Conservation (phyloP, 2,797 vertebrate genomes). For the Danio albolineatus region DNA sequence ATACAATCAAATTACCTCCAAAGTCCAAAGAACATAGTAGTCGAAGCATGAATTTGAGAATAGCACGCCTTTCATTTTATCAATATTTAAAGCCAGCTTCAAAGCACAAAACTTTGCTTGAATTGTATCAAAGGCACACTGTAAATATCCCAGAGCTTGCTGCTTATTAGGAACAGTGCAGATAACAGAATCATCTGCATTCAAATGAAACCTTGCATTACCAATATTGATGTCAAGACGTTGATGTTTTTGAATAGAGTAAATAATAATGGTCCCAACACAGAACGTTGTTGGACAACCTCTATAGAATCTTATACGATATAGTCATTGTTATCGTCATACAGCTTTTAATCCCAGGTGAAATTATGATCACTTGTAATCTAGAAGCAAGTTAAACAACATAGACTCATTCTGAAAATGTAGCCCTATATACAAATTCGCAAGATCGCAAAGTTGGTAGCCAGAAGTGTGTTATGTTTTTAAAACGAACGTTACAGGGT, state of each 20-base stretch:
- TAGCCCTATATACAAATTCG: no score
- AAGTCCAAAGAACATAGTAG: neutral
- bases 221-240: neutral
- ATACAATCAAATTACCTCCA: no score
- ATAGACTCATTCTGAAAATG: no score
- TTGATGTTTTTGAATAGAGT: no score
- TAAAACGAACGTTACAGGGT: no score
- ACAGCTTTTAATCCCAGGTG: no score
- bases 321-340: no score
- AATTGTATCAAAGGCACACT: neutral
- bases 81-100: neutral
- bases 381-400: no score
- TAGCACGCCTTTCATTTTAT: neutral
- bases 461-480: no score
- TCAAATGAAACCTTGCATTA: neutral
- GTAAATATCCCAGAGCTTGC: neutral
- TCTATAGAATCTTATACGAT: no score
- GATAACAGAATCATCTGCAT: neutral
- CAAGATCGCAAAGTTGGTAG: no score
- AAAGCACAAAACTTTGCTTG: neutral
- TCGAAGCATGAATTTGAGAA: neutral
- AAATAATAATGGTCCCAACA: neutral
- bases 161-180: neutral
- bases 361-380: no score
- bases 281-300: neutral